phyloP scores from a whole-genome alignment of 1,140 invertebrate species.

The Papilio polytes region DNA sequence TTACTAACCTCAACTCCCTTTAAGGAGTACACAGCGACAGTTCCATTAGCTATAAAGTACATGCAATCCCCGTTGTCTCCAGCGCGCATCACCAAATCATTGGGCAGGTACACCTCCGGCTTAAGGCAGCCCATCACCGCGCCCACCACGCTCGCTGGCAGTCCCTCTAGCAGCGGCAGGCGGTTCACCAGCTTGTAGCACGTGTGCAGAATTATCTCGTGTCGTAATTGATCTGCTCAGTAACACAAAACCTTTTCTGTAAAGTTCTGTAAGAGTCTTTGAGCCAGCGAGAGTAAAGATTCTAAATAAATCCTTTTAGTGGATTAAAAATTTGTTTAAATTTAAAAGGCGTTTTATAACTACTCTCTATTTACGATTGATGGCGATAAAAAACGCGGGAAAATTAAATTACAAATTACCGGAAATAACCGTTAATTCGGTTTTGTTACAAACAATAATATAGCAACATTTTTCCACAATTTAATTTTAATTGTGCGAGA shows the following conservation, averaged over 20 bases:
- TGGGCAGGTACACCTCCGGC: conserved; percentile 64
- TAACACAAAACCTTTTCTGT: conserved; percentile 6
- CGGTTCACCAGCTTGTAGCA: conserved; percentile 59
- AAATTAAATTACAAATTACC: too few species aligned
- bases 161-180: conserved; percentile 52
- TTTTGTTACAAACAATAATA: too few species aligned
- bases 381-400: too few species aligned
- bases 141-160: conserved; percentile 54
- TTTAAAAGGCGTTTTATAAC: too few species aligned
- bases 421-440: too few species aligned
- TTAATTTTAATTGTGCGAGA: too few species aligned
- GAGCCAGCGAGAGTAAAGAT: too few species aligned
- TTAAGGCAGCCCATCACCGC: conserved; percentile 56
- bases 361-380: too few species aligned
- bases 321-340: too few species aligned
- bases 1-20: conserved; percentile 82
- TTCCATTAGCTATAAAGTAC: conserved; percentile 85
- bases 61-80: conserved; percentile 85
- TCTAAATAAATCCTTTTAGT: too few species aligned
- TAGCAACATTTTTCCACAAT: too few species aligned
- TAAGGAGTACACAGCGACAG: conserved; percentile 85
- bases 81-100: conserved; percentile 81
- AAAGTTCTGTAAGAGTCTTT: neutral
- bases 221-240: conserved; percentile 58
- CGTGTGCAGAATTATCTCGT: conserved; percentile 60